phyloP scores from a whole-genome alignment of 2,888 invertebrate genomes.

The Sthenelais limicola region DNA sequence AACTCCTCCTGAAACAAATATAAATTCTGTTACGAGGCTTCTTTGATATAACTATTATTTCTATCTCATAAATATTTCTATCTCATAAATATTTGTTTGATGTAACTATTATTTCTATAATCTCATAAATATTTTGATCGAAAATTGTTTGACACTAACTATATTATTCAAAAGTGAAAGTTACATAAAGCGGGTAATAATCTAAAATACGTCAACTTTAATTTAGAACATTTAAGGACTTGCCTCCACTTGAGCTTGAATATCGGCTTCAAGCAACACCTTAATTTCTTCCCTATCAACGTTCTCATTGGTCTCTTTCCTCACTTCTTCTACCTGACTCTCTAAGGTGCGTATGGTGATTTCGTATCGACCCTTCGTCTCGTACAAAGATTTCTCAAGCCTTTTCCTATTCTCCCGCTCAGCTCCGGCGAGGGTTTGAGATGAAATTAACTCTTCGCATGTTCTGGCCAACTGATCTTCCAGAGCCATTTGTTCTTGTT shows the following conservation, averaged over 20 bases:
- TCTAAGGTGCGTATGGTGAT: neutral
- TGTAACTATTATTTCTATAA: neutral
- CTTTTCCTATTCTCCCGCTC: slow-evolving; percentile 5
- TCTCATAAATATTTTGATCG: neutral
- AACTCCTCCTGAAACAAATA: slow-evolving; percentile 46
- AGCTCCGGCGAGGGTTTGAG: neutral
- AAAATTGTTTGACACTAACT: no score
- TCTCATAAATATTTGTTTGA: neutral
- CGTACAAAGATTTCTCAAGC: slow-evolving; percentile 3
- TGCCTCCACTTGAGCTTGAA: slow-evolving; percentile 52
- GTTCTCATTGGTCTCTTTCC: neutral
- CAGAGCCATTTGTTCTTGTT: slow-evolving; percentile 6
- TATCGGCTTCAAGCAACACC: slow-evolving; percentile 54
- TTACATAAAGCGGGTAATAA: no score
- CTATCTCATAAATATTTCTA: neutral
- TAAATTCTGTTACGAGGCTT: no score
- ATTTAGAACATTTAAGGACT: no score
- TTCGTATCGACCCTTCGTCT: neutral
- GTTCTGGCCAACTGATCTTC: slow-evolving; percentile 23
- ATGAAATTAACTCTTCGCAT: slow-evolving; percentile 18
- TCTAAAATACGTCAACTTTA: no score
- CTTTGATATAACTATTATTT: neutral
- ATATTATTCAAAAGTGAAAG: no score
- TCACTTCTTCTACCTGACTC: neutral
- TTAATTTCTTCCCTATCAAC: slow-evolving; percentile 53